These are phyloP conservation scores for Drosophila tropicalis DNA, from an alignment of 1,140 invertebrate species.

Conservation along the genomic window DNA sequence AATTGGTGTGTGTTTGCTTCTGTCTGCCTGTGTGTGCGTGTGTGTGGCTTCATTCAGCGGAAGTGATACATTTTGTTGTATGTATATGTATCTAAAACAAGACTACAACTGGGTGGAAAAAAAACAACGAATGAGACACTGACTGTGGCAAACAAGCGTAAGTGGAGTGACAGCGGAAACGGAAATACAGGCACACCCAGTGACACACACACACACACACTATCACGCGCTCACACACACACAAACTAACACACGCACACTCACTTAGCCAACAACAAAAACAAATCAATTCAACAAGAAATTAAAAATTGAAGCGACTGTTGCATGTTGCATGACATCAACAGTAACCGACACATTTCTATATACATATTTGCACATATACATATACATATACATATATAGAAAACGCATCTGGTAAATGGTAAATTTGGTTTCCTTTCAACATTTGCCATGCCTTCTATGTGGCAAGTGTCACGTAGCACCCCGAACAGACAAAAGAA, in stretches of 20 bases:
- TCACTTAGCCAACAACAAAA: slow-evolving; percentile 33
- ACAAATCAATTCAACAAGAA: slow-evolving; percentile 67
- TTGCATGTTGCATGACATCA: slow-evolving; percentile 55
- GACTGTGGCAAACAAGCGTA: slow-evolving; percentile 26
- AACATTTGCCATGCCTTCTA: not conserved
- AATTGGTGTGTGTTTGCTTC: slow-evolving; percentile 19
- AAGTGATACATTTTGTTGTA: slow-evolving; percentile 68
- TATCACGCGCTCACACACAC: too few relatives aligned
- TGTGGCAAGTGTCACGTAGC: slow-evolving; percentile 47
- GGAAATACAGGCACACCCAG: slow-evolving; percentile 54
- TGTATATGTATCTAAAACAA: slow-evolving; percentile 35
- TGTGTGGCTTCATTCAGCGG: slow-evolving; percentile 31
- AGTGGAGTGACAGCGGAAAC: slow-evolving; percentile 55
- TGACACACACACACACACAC: slow-evolving; percentile 31
- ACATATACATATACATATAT: slow-evolving; percentile 27
- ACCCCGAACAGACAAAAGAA: slow-evolving; percentile 15
- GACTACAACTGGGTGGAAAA: slow-evolving; percentile 20
- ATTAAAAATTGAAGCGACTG: slow-evolving; percentile 72
- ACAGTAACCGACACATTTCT: slow-evolving; percentile 30
- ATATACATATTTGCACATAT: slow-evolving; percentile 19
- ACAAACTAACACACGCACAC: slow-evolving; percentile 15
- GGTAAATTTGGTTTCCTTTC: slow-evolving; percentile 36
- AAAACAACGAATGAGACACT: slow-evolving; percentile 23
- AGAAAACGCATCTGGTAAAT: slow-evolving; percentile 69
- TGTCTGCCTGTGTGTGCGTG: slow-evolving; percentile 27